Base-by-base conservation (phyloP, 2,888 invertebrate species). In the Formica aserva region DNA sequence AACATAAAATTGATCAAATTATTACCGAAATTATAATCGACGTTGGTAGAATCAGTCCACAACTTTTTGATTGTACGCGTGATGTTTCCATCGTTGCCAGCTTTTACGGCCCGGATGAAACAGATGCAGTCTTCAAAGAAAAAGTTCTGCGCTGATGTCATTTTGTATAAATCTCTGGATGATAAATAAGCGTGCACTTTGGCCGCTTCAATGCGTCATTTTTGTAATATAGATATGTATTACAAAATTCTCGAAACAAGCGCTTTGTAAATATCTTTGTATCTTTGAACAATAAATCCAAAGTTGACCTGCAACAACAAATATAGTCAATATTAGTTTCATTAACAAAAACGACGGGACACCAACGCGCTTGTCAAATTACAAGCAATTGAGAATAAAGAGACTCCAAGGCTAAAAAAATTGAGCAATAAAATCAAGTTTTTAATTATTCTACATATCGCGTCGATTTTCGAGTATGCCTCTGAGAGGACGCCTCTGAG, bases 111-210 rank as follows among this genome's bases (percentile, higher is more conserved):
- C 15, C 35, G 9, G 41, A 90, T 89, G 87, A 87, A 91, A 87
- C 88, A 88, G 91, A 93, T 91, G 93, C 92, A 93, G 92, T 93
- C 91, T 52, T 52, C 78, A 91, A 87, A 88, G 87, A 82, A 90
- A 85, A 88, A 86, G 29, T 82, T 84, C 62, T 81, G 22, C 15
- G 29, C 41, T 69, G 83, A 89, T 82, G 81, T 75, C 65, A 80
- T 76, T 85, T 72, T 45, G 26, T 55, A 52, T 52, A 45, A 75
- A 80, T 83, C 41, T 35, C 32, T 11, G 11, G 6, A n/a, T 26
- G 55, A 67, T 77, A 57, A 76, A 15, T 15, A 6, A 29, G 4
- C 38, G 13, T 38, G 55, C 18, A 41, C 77, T 65, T 75, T 29
- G 65, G 18, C 1, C 62, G 9, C 32, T 13, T 82, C 18, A 18